phyloP scores from a whole-genome alignment of 2,113 vertebrate species.

The Hucho hucho region DNA sequence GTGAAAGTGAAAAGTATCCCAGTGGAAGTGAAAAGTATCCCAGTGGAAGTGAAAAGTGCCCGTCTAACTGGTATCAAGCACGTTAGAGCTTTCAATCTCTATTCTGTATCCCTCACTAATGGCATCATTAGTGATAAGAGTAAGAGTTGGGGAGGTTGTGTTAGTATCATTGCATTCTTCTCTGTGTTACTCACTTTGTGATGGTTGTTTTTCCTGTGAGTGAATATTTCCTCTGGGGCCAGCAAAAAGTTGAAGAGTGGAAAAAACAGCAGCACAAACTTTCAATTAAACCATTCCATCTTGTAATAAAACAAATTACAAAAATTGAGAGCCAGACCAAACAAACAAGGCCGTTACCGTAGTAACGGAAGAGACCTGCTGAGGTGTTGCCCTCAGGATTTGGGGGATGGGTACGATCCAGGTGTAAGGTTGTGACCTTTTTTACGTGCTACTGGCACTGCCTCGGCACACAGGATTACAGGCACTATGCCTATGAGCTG shows the following conservation, averaged over 20 bases:
- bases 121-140: no score
- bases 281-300: conserved; percentile 56
- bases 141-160: neutral
- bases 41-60: no score
- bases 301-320: conserved; percentile 40
- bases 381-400: conserved; percentile 27
- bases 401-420: neutral
- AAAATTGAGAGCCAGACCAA: conserved; percentile 48
- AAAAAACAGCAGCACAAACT: conserved; percentile 39
- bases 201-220: conserved; percentile 28
- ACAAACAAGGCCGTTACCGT: conserved; percentile 62
- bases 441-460: no score
- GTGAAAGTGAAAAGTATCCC: no score
- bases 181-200: conserved; percentile 8
- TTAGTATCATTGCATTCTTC: neutral
- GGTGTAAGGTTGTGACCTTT: conserved; percentile 20
- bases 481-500: no score
- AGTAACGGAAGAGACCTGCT: conserved; percentile 36
- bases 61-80: no score
- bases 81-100: no score
- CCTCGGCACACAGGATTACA: no score
- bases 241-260: conserved; percentile 18
- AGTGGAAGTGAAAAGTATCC: no score
- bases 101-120: no score
- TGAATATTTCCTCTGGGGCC: conserved; percentile 26